These are phyloP conservation scores for Danaus melanippus DNA, from an alignment of 1,140 invertebrate species.

Conservation along the genomic window DNA sequence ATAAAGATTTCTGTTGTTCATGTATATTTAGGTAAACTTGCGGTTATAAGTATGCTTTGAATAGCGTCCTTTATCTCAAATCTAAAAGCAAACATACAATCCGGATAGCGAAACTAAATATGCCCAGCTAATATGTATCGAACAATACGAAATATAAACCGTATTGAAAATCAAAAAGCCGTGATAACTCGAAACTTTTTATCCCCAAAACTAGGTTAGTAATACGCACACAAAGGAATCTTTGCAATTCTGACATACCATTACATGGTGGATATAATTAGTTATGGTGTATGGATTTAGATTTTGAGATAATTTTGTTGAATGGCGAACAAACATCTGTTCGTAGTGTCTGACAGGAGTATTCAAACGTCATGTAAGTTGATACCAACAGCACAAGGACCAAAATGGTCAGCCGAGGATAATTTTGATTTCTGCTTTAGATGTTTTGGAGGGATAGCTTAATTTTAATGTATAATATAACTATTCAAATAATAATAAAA, in stretches of 20 bases:
- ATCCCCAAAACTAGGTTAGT: constrained; percentile 69
- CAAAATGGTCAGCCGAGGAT: constrained; percentile 53
- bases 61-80: not conserved
- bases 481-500: no score
- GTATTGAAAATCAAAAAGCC: constrained; percentile 60
- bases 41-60: no score
- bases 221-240: constrained; percentile 50
- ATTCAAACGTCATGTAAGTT: constrained; percentile 68
- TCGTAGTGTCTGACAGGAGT: constrained; percentile 45
- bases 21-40: no score
- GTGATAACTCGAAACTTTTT: constrained; percentile 59
- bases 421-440: not conserved
- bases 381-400: constrained; percentile 48
- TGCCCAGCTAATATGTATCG: constrained; percentile 42
- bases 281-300: constrained; percentile 69
- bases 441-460: no score
- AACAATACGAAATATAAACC: constrained; percentile 62
- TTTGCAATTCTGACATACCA: constrained; percentile 44
- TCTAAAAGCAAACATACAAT: constrained; percentile 8
- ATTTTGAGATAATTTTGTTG: constrained; percentile 67
- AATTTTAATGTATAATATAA: no score
- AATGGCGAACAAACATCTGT: constrained; percentile 64
- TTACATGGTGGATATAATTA: constrained; percentile 71
- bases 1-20: no score
- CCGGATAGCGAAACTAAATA: constrained; percentile 37